Base-by-base conservation (phyloP, 2,888 invertebrate species). In the Coenonympha glycerion region DNA sequence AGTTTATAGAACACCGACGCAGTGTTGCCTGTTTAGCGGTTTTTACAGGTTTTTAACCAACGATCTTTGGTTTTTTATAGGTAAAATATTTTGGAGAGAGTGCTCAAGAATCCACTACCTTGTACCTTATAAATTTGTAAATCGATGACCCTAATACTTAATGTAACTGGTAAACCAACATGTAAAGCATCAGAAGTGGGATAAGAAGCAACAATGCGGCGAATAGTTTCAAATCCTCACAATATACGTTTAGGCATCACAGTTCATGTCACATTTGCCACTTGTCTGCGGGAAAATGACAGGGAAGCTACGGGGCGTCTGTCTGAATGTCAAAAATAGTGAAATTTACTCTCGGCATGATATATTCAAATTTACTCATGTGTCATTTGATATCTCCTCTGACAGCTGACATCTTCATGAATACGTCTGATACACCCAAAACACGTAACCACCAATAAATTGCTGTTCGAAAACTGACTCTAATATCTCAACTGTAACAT, bases 281-380 rank as follows among this genome's bases (percentile, higher is more conserved):
- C n/a, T n/a, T n/a, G n/a, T 18, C 9, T 8, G 6, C 22, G 44
- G 57, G 45, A 28, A 33, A 37, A 30, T 53, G 47, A 53, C 55
- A 55, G 58, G 42, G 11, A 33, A 46, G 36, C 57, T 44, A 50
- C 53, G 57, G 60, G 60, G 57, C 55, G 55, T 63, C 74, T 74
- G 78, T 83, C 83, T 79, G 71, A 71, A 75, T 72, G 77, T 84
- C 83, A 79, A 71, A 71, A 75, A 73, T 68, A 72, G 77, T 73
- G 71, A 81, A 79, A 82, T 76, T 77, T 77, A 74, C 77, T 77
- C 82, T 76, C 84, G 78, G 79, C 80, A 77, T 74, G 80, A 80
- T 75, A 79, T 77, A 69, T 71, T 69, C 66, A 68, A 79, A 83
- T 78, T 75, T 76, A 71, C 62, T 70, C 71, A 66, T 68, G 59